phyloP scores from a whole-genome alignment of 2,888 invertebrate species.

The Rhamphomyia laevipes region DNA sequence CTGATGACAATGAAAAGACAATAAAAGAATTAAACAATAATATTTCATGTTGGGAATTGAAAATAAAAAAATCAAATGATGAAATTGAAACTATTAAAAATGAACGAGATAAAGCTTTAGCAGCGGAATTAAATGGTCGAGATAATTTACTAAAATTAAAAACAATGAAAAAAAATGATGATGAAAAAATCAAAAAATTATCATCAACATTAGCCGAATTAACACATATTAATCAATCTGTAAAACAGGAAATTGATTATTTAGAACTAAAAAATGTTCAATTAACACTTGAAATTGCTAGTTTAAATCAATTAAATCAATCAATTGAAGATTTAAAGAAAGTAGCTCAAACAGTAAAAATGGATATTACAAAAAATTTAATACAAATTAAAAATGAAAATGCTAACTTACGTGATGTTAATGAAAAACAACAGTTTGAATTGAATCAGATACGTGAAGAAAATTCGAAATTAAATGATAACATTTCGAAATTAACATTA shows the following conservation, averaged over 20 bases:
- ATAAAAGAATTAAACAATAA: too few relatives aligned
- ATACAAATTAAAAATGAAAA: conserved; percentile 12
- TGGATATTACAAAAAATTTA: conserved; percentile 11
- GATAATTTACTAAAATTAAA: conserved; percentile 21
- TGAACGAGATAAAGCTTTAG: background rate
- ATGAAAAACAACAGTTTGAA: conserved; percentile 15
- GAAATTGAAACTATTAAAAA: background rate
- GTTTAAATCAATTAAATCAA: conserved; percentile 21
- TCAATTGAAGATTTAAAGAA: conserved; percentile 12
- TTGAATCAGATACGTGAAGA: conserved; percentile 10
- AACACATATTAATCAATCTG: conserved; percentile 10
- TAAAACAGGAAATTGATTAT: conserved; percentile 14
- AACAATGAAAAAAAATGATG: conserved; percentile 18
- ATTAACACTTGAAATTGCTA: conserved; percentile 24
- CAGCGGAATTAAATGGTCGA: conserved; percentile 1
- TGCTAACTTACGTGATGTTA: conserved; percentile 9
- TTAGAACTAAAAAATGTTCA: conserved; percentile 21
- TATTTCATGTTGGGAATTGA: too few relatives aligned
- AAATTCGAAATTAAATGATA: conserved; percentile 16
- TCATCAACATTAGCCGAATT: conserved; percentile 16
- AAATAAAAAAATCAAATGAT: too few relatives aligned
- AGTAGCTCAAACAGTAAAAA: conserved; percentile 6
- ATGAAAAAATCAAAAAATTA: conserved; percentile 3
- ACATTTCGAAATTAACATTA: conserved; percentile 19
- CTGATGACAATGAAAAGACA: too few relatives aligned